Evolutionary conservation across 2,113 vertebrate species (phyloP).

Genomic region (Daboia siamensis): DNA sequence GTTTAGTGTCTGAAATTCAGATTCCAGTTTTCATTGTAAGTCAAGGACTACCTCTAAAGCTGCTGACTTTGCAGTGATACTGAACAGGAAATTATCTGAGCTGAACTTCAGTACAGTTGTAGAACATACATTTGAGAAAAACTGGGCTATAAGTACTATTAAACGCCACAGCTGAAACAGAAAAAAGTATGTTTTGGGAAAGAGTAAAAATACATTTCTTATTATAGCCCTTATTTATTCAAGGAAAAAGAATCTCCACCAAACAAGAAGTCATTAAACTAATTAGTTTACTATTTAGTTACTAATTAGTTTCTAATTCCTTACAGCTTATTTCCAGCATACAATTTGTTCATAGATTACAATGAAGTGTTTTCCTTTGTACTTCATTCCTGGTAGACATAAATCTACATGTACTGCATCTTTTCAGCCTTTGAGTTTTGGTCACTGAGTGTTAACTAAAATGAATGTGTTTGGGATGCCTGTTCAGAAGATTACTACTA

Average conservation of each 20-base stretch:
- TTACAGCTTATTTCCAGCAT: not conserved
- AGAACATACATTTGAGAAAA: not conserved
- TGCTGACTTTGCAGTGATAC: not conserved
- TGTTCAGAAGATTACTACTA: not conserved
- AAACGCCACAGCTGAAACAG: not conserved
- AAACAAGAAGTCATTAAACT: not conserved
- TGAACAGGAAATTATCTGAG: not conserved
- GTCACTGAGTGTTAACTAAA: not conserved
- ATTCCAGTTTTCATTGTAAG: not conserved
- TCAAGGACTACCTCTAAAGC: not conserved
- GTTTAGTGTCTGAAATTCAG: not conserved
- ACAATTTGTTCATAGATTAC: not conserved
- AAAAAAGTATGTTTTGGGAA: not conserved
- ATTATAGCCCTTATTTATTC: not conserved
- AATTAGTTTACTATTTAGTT: not conserved
- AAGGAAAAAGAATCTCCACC: not conserved
- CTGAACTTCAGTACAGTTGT: not conserved
- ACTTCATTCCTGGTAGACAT: not conserved
- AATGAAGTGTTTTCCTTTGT: not conserved
- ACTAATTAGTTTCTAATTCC: not conserved
- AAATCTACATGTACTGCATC: not conserved
- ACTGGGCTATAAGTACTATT: not conserved
- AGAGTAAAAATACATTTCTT: not conserved
- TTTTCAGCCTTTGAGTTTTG: not conserved
- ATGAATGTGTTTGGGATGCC: not conserved